Evolutionary conservation across 2,113 vertebrate species (phyloP).

Genomic region (Hemicordylus capensis): DNA sequence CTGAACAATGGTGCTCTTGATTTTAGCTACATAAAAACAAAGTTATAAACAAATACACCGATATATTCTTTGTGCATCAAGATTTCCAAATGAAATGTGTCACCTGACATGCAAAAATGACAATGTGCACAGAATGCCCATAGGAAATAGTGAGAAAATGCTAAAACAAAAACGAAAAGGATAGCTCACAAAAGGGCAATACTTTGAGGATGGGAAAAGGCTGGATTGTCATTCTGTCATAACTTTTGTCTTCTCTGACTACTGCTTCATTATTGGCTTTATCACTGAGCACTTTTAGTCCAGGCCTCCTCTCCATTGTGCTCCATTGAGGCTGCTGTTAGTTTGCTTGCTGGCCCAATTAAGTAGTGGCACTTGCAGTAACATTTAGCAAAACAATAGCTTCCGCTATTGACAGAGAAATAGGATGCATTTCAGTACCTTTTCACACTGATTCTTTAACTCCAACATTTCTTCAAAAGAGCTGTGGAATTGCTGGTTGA

Average conservation of each 20-base stretch:
- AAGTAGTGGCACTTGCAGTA: too few species aligned
- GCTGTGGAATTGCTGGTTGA: too few species aligned
- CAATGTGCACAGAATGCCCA: background rate
- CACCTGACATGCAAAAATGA: background rate
- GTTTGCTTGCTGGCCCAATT: too few species aligned
- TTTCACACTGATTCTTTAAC: too few species aligned
- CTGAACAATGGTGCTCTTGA: constrained; percentile 7
- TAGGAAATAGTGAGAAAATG: background rate
- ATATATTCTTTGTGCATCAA: background rate
- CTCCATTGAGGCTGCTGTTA: too few species aligned
- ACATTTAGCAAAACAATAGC: too few species aligned
- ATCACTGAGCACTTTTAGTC: too few species aligned
- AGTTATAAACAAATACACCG: background rate
- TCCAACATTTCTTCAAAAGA: too few species aligned
- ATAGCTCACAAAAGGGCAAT: background rate
- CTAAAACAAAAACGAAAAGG: background rate
- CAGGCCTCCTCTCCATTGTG: too few species aligned
- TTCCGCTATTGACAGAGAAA: too few species aligned
- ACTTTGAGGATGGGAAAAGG: background rate
- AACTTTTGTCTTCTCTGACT: background rate
- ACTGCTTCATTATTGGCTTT: background rate
- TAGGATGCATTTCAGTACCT: too few species aligned
- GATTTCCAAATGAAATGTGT: background rate
- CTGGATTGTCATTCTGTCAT: background rate
- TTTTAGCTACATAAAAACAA: constrained; percentile 27